These are phyloP conservation scores for Alouatta caraya DNA, from an alignment of 2,797 vertebrate species.

Conservation along the genomic window DNA sequence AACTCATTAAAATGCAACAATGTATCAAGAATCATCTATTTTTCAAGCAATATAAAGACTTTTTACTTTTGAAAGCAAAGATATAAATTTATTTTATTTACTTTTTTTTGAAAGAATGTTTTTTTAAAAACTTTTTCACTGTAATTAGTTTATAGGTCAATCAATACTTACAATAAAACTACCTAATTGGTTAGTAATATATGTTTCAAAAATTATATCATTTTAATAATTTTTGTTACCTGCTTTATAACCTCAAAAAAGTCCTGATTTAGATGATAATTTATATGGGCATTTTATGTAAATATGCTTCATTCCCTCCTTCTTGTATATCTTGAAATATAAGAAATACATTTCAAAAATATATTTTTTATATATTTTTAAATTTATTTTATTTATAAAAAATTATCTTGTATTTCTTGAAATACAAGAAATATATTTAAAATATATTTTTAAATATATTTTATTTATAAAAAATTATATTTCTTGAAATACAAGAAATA, in stretches of 20 bases:
- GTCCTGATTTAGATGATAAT: not conserved
- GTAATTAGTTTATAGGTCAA: not conserved
- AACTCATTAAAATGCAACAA: not conserved
- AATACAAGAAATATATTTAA: too few species aligned
- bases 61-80: not conserved
- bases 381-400: too few species aligned
- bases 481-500: too few species aligned
- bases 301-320: not conserved
- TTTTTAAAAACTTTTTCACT: conserved; percentile 25
- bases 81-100: not conserved
- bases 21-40: not conserved
- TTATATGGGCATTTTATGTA: not conserved
- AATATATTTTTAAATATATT: too few species aligned
- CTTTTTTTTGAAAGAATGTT: not conserved
- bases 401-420: too few species aligned
- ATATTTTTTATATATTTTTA: too few species aligned
- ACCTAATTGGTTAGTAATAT: not conserved
- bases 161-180: not conserved
- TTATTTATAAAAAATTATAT: too few species aligned
- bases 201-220: conserved; percentile 1
- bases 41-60: not conserved
- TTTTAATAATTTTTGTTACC: not conserved
- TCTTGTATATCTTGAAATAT: not conserved
- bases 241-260: not conserved
- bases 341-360: too few species aligned